Conservation (phyloP, 2,797 vertebrate species). For the Pangasius djambal region DNA sequence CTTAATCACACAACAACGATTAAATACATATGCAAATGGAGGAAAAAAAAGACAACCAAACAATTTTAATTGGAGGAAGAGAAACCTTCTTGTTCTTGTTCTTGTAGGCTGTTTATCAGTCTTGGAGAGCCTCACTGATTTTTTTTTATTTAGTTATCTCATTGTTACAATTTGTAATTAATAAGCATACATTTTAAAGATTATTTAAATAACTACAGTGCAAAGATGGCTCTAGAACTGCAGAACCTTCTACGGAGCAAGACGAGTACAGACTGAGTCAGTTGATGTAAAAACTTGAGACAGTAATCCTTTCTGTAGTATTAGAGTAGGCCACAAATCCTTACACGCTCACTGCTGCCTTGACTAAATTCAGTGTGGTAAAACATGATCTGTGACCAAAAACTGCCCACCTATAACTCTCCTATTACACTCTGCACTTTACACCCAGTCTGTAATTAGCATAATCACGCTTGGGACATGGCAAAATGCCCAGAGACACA, state of each 20-base stretch:
- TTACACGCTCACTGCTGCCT: constrained; percentile 15
- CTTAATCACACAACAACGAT: background rate
- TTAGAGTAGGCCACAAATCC: constrained; percentile 18
- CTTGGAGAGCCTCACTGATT: background rate
- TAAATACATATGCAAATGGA: background rate
- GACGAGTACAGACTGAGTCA: background rate
- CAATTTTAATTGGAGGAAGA: background rate
- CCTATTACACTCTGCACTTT: constrained; percentile 15
- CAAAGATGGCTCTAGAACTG: background rate
- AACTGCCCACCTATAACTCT: background rate
- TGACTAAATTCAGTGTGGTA: constrained; percentile 23
- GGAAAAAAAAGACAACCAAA: background rate
- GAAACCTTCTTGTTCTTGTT: background rate
- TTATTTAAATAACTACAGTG: background rate
- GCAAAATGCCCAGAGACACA: constrained; percentile 1
- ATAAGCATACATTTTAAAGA: background rate
- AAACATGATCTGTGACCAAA: constrained; percentile 12
- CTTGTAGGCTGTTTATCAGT: background rate
- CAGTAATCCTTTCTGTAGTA: constrained; percentile 7
- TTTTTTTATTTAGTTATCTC: background rate
- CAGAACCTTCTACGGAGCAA: too few relatives aligned
- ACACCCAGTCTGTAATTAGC: background rate
- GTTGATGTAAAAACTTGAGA: background rate
- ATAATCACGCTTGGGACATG: background rate
- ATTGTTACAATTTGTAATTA: background rate